phyloP scores from a whole-genome alignment of 2,888 invertebrate genomes.

The Drosophila fulvimacula region DNA sequence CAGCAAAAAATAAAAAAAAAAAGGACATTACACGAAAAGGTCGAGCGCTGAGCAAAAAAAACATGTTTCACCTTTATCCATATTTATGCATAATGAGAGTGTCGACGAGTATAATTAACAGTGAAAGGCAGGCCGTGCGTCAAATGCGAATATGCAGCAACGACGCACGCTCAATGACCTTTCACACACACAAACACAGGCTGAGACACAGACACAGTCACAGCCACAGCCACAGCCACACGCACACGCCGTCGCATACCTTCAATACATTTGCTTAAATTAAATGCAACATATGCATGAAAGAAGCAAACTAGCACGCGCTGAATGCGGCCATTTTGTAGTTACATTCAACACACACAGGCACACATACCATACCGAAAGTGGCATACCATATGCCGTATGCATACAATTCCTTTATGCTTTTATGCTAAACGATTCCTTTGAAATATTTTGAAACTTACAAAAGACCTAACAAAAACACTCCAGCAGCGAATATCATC shows the following conservation, averaged over 20 bases:
- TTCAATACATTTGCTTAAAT: conserved; percentile 46
- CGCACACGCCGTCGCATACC: conserved; percentile 7
- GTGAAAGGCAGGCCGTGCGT: conserved; percentile 62
- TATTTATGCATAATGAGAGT: conserved; percentile 72
- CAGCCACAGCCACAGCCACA: not conserved
- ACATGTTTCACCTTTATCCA: conserved; percentile 59
- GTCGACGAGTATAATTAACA: conserved; percentile 72
- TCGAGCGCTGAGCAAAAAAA: conserved; percentile 38
- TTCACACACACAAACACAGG: conserved; percentile 42
- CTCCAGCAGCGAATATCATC: not conserved
- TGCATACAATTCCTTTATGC: not conserved
- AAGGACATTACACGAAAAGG: conserved; percentile 60
- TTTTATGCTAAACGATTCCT: conserved; percentile 13
- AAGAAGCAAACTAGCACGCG: conserved; percentile 1
- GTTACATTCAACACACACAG: conserved; percentile 2
- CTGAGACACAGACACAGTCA: not conserved
- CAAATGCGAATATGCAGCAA: conserved; percentile 64
- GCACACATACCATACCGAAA: not conserved
- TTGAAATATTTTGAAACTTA: not conserved
- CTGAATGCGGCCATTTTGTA: conserved; percentile 13
- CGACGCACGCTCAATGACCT: conserved; percentile 52
- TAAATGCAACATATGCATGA: conserved; percentile 39
- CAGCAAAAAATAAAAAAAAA: conserved; percentile 3
- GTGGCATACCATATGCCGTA: conserved; percentile 1
- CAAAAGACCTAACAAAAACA: not conserved